phyloP scores from a whole-genome alignment of 2,888 invertebrate genomes.

The Crematogaster levior region DNA sequence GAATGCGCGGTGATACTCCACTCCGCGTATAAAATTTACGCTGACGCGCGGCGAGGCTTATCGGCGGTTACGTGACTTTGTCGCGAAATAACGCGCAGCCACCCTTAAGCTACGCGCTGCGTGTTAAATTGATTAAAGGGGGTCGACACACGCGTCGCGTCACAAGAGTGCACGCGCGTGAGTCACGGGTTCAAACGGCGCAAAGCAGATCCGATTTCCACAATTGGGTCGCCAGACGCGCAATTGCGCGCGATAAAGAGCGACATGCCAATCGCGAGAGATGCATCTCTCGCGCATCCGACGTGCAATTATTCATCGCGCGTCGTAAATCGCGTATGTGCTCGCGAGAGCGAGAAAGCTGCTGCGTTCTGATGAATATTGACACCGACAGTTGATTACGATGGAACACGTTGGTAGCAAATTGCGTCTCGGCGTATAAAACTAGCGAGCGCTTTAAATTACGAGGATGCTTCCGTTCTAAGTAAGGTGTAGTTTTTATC shows the following conservation, averaged over 20 bases:
- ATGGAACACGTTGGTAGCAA: conserved; percentile 19
- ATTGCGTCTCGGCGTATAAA: conserved; percentile 8
- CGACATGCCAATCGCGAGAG: conserved; percentile 7
- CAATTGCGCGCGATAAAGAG: conserved; percentile 33
- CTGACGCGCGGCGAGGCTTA: conserved; percentile 48
- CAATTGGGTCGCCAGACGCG: conserved; percentile 51
- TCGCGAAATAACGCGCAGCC: conserved; percentile 16
- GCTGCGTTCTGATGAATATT: conserved; percentile 14
- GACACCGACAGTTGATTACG: conserved; percentile 20
- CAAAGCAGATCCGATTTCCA: conserved; percentile 21
- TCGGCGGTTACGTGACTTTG: conserved; percentile 53
- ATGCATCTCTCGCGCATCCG: neutral
- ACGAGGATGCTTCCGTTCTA: neutral
- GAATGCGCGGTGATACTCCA: conserved; percentile 18
- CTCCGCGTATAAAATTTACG: conserved; percentile 55
- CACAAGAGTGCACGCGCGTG: conserved; percentile 40
- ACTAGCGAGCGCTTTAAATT: neutral
- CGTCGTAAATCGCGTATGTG: neutral
- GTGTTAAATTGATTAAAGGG: conserved; percentile 53
- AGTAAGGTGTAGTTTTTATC: neutral
- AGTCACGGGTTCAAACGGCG: conserved; percentile 59
- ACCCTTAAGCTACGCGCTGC: neutral
- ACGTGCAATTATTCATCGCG: conserved; percentile 40
- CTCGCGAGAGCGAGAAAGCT: neutral
- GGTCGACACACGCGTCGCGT: conserved; percentile 10